Conservation (phyloP, 1,140 invertebrate species). For the Meteorus sp. region DNA sequence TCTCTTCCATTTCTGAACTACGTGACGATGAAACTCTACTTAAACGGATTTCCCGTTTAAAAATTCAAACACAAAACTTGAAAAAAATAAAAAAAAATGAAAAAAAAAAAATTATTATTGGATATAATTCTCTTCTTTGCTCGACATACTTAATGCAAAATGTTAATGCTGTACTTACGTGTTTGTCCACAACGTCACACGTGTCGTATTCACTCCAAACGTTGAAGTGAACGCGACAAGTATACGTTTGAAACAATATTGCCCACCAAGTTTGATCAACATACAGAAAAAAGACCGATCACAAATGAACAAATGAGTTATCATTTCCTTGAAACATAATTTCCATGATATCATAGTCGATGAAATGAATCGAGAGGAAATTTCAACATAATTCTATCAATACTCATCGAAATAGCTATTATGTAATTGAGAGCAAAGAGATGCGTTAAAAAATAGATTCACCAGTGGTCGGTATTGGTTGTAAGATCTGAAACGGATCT, state of each 20-base stretch:
- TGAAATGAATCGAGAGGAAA: too few relatives aligned
- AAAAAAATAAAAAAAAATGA: too few relatives aligned
- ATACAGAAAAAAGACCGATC: constrained; percentile 1
- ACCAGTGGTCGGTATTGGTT: neutral
- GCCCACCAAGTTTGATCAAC: neutral
- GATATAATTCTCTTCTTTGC: neutral
- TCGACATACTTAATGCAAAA: neutral
- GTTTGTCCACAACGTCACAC: neutral
- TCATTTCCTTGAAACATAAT: too few relatives aligned
- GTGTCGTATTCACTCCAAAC: neutral
- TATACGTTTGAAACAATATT: neutral
- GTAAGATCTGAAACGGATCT: neutral
- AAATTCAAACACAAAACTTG: too few relatives aligned
- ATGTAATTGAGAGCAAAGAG: neutral
- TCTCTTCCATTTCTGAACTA: too few relatives aligned
- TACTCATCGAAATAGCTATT: neutral
- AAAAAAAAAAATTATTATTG: constrained; percentile 7
- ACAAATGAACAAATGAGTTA: constrained; percentile 11
- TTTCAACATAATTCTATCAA: neutral
- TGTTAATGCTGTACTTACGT: constrained; percentile 1
- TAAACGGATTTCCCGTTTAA: too few relatives aligned
- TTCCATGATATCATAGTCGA: too few relatives aligned
- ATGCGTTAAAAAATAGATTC: constrained; percentile 11
- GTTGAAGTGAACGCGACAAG: neutral
- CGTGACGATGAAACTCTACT: too few relatives aligned